Conservation (phyloP, 1,140 invertebrate species). For the Diachasmimorpha longicaudata region DNA sequence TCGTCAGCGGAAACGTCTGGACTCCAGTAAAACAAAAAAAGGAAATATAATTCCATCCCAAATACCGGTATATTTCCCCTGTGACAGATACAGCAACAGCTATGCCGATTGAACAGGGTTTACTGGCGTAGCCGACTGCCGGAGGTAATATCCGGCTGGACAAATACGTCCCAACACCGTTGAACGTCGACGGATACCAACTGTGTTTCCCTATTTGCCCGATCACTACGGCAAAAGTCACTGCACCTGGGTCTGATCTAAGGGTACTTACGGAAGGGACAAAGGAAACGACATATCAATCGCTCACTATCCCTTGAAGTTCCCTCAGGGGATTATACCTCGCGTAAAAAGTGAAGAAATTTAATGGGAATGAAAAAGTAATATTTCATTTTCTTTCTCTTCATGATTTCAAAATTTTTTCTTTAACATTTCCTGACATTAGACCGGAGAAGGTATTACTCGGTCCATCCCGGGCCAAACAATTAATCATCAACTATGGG, state of each 20-base stretch:
- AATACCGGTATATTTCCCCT: background rate
- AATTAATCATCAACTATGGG: background rate
- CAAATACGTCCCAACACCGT: background rate
- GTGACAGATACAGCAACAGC: background rate
- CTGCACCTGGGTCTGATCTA: no score
- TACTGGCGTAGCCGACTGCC: background rate
- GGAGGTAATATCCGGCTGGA: background rate
- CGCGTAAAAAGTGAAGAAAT: no score
- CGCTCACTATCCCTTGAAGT: no score
- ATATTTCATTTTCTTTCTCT: no score
- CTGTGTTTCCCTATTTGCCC: background rate
- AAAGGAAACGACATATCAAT: no score
- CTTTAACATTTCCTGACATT: no score
- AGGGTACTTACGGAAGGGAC: no score
- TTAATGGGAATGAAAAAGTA: no score
- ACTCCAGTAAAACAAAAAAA: background rate
- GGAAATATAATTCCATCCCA: background rate
- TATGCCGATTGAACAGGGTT: background rate
- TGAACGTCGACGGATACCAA: background rate
- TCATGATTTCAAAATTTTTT: no score
- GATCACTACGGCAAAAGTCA: no score
- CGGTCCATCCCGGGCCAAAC: background rate
- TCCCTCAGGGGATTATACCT: no score
- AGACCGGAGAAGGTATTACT: background rate
- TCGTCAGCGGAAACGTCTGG: background rate